A percentile compares a stretch with the other conserved stretches of the same genome.
Conservation (phyloP, 2,113 vertebrate genomes). For the Cervus canadensis region DNA sequence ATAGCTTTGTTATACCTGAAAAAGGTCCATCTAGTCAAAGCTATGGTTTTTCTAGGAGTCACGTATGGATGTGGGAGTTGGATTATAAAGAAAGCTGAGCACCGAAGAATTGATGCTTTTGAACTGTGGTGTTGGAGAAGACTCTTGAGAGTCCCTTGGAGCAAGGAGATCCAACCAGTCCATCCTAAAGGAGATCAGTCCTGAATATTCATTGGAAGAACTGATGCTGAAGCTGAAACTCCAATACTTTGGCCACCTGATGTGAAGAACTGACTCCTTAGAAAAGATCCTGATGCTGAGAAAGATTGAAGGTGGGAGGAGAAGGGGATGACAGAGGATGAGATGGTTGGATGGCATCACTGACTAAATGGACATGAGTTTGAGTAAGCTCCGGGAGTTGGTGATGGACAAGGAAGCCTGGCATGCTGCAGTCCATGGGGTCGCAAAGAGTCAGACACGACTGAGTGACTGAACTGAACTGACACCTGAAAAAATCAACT, state of each 20-base stretch:
- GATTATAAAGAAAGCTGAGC: neutral
- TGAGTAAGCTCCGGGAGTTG: neutral
- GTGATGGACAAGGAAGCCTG: neutral
- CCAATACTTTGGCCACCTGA: neutral
- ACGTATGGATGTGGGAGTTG: neutral
- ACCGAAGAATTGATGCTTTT: neutral
- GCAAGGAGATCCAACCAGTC: neutral
- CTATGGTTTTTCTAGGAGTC: neutral
- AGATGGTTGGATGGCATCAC: neutral
- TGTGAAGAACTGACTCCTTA: neutral
- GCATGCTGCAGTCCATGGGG: neutral
- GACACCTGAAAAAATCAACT: neutral
- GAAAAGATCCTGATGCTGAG: neutral
- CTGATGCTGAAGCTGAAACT: neutral
- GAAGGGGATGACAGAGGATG: neutral
- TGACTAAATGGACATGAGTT: neutral
- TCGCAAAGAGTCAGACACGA: accelerated
- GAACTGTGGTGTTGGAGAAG: neutral
- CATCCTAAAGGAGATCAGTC: neutral
- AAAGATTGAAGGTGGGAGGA: neutral
- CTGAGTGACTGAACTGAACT: neutral
- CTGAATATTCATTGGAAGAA: neutral
- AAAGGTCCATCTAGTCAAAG: neutral
- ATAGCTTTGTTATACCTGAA: neutral
- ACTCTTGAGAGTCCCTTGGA: neutral